These are phyloP conservation scores for Hozukius guyotensis DNA, from an alignment of 2,797 vertebrate species.

Conservation along the genomic window DNA sequence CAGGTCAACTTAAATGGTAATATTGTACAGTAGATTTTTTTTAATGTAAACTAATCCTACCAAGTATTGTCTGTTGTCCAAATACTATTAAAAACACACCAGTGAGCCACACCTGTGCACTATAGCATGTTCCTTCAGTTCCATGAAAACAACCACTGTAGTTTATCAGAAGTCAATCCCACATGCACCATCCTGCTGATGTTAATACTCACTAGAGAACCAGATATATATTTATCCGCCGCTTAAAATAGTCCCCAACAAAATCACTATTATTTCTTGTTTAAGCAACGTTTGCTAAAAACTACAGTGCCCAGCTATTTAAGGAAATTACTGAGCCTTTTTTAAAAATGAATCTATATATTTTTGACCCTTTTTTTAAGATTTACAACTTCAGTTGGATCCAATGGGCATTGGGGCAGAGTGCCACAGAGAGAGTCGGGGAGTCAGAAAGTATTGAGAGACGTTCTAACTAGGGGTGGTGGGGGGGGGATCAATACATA, in stretches of 20 bases:
- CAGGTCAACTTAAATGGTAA: neutral
- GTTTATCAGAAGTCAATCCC: neutral
- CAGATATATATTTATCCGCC: neutral
- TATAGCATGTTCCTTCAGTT: neutral
- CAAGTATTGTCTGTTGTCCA: neutral
- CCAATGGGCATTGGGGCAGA: too few species aligned
- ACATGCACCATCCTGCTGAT: neutral
- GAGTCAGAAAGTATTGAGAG: neutral
- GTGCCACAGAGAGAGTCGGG: too few species aligned
- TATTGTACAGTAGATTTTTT: neutral
- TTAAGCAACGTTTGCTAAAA: neutral
- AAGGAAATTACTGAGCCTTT: neutral
- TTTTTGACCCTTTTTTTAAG: too few species aligned
- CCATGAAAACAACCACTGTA: neutral
- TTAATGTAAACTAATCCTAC: neutral
- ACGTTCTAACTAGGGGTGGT: neutral
- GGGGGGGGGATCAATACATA: too few species aligned
- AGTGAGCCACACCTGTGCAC: neutral
- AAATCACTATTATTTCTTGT: neutral
- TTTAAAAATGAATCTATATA: too few species aligned
- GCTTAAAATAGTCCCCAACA: neutral
- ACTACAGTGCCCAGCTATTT: neutral
- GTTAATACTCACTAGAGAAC: neutral
- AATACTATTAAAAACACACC: neutral
- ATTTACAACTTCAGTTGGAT: too few species aligned